These are phyloP conservation scores for Lanistes nyassanus DNA, from an alignment of 1,140 invertebrate genomes.

Conservation along the genomic window DNA sequence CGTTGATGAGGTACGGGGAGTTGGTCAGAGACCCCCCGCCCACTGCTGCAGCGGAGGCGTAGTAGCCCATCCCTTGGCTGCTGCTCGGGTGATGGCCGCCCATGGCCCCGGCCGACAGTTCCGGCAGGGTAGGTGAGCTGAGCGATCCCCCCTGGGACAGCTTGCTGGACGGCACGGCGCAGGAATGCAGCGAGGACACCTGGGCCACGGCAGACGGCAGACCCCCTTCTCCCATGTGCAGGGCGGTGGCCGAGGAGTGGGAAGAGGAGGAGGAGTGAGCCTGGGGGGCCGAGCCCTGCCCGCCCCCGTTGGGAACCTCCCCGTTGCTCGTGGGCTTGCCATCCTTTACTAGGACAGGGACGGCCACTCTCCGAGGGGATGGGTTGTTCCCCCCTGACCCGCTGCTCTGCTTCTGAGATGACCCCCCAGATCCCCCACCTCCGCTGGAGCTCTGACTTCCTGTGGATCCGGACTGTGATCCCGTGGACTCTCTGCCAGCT, in stretches of 20 bases:
- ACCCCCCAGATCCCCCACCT: background rate
- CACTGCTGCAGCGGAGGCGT: conserved; percentile 45
- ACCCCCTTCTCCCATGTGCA: conserved; percentile 25
- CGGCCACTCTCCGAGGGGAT: conserved; percentile 86
- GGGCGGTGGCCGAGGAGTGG: conserved; percentile 8
- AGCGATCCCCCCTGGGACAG: conserved; percentile 39
- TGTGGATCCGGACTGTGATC: conserved; percentile 18
- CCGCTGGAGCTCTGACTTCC: conserved; percentile 22
- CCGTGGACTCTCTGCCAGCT: conserved; percentile 24
- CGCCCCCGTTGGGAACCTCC: conserved; percentile 22
- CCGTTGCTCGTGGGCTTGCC: conserved; percentile 79
- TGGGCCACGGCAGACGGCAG: background rate
- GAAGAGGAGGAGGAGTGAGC: conserved; percentile 29
- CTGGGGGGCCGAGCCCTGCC: background rate
- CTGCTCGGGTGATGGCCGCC: conserved; percentile 38
- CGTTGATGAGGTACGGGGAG: conserved; percentile 58
- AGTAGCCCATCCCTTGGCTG: conserved; percentile 47
- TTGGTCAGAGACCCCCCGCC: conserved; percentile 40
- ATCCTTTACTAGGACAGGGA: conserved; percentile 96
- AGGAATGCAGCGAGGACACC: conserved; percentile 34
- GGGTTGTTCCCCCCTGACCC: conserved; percentile 5
- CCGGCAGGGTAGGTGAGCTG: conserved; percentile 37
- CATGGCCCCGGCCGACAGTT: conserved; percentile 35
- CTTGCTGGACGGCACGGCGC: conserved; percentile 39
- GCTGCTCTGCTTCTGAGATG: conserved; percentile 18